Conservation (phyloP, 2,113 vertebrate species). For the Thamnaconus septentrionalis region DNA sequence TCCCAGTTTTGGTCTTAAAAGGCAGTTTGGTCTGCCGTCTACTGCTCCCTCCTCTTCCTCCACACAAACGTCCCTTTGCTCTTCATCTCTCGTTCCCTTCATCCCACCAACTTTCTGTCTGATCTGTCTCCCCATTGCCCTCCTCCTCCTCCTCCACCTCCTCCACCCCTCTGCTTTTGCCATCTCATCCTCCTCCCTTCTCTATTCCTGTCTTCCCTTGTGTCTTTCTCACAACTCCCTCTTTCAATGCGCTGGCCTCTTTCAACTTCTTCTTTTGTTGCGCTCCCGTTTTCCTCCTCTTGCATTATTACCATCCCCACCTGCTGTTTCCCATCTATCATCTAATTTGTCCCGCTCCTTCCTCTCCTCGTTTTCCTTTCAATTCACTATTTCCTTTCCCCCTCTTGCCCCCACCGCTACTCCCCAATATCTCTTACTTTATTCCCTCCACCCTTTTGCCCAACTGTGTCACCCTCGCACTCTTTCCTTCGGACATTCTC, state of each 20-base stretch:
- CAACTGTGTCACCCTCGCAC: neutral
- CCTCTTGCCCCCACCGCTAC: neutral
- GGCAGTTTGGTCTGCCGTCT: slow-evolving; percentile 28
- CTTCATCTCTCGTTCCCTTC: slow-evolving; percentile 14
- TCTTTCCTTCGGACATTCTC: neutral
- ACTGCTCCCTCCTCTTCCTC: slow-evolving; percentile 26
- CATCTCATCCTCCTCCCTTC: slow-evolving; percentile 3
- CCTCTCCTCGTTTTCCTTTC: neutral
- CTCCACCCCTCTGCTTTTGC: slow-evolving; percentile 7
- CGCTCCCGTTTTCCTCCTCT: neutral
- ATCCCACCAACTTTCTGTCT: slow-evolving; percentile 33
- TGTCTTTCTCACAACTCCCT: slow-evolving; percentile 9
- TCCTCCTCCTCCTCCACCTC: neutral
- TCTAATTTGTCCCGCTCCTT: neutral
- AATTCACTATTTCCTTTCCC: neutral
- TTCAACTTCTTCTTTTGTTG: neutral
- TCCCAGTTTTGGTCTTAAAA: slow-evolving; percentile 25
- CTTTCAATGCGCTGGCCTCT: neutral
- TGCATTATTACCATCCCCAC: neutral
- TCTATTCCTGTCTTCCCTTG: neutral
- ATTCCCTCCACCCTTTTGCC: neutral
- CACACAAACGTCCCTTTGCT: slow-evolving; percentile 9
- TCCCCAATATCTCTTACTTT: neutral
- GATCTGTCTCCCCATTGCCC: slow-evolving; percentile 36
- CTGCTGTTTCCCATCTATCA: neutral